Evolutionary conservation across 1,140 invertebrate genomes (phyloP), one percentile per base, ranked within the genome.

Genomic region (Zelostemma sp.): DNA sequence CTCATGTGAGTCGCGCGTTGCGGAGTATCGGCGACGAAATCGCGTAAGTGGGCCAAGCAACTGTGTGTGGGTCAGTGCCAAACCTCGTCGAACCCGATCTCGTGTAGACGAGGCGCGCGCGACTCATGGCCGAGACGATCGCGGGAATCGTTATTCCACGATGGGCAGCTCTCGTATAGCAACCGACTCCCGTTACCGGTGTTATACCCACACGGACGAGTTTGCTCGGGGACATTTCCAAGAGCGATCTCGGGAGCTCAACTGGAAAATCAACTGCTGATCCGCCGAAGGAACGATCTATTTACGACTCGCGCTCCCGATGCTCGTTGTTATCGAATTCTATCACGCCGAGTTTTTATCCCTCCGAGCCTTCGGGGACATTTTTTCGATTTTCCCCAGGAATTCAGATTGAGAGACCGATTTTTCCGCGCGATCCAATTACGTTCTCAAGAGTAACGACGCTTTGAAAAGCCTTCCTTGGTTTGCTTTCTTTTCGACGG

Each of bases 51-150:
- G 81, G 78, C 74, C 77, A 78, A 61, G 31, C 56, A 50, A 54
- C 59, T 73, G 47, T 72, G 80, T 78, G 74, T 78, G 80, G 77
- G 78, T 82, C 80, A 80, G 74, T 81, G 74, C 73, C 79, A 76
- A 83, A 81, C 76, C 78, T 69, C 75, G 53, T 65, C 35, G 61
- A 63, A 70, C 65, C 58, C 64, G 73, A 73, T 70, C 64, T 14
- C 35, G 35, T 12, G 8, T 28, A 6, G 5, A 40, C 35, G 35
- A 40, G 25, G 25, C 35, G n/a, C 35, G 33, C 19, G 56, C 61
- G 53, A 45, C 49, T 51, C 55, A 70, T 72, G 68, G 43, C 50
- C 51, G 64, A 55, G 31, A 40, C 46, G 46, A 67, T 25, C 56
- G 56, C 28, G 51, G 53, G 40, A 17, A 49, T 59, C 55, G 63